Evolutionary conservation across 2,888 invertebrate genomes (phyloP).

Genomic region (Lasioglossum villosulum): DNA sequence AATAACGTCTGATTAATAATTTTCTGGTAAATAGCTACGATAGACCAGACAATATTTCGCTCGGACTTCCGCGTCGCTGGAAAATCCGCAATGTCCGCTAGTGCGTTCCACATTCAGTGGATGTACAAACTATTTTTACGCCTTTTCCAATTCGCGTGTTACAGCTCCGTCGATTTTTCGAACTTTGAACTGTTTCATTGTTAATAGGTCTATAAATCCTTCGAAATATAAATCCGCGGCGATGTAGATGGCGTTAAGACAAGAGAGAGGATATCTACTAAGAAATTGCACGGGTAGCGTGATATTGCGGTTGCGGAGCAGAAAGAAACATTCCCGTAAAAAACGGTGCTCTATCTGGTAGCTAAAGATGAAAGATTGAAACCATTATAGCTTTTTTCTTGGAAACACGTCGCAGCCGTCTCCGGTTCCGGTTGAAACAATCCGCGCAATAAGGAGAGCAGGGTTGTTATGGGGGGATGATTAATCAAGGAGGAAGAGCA

Average conservation of each 20-base stretch:
- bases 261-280: background rate
- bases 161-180: background rate
- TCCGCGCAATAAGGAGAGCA: constrained; percentile 17
- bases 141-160: background rate
- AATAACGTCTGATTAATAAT: constrained; percentile 24
- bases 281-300: background rate
- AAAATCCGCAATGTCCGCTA: background rate
- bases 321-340: background rate
- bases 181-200: background rate
- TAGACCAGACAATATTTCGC: background rate
- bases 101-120: background rate
- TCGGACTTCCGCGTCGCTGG: background rate
- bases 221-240: background rate
- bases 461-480: constrained; percentile 28
- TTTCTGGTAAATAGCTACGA: constrained; percentile 13
- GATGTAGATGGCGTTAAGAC: background rate
- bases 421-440: constrained; percentile 8
- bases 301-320: background rate
- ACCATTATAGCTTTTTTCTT: constrained; percentile 6
- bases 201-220: background rate
- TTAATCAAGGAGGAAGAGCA: constrained; percentile 52
- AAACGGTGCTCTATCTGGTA: background rate
- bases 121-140: too few relatives aligned
- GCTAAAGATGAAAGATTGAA: constrained; percentile 12
- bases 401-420: background rate